These are phyloP conservation scores for Microctonus brassicae DNA, from an alignment of 2,888 invertebrate species.

Conservation along the genomic window DNA sequence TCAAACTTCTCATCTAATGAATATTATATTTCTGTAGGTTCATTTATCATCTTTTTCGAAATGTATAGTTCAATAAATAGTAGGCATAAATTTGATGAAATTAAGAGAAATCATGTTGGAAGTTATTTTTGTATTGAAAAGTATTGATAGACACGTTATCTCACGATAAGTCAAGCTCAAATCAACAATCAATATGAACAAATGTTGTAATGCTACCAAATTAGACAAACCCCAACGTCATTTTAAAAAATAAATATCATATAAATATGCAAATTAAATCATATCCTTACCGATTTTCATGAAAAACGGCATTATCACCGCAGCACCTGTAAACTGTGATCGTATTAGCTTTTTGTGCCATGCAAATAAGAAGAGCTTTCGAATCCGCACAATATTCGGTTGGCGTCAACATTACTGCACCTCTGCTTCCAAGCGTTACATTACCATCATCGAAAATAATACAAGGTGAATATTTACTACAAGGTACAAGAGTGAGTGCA, in stretches of 20 bases:
- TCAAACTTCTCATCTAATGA: too few relatives aligned
- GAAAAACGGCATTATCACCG: constrained; percentile 75
- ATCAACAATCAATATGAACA: too few relatives aligned
- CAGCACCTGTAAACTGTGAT: constrained; percentile 79
- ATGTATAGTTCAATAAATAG: too few relatives aligned
- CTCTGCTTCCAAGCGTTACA: constrained; percentile 72
- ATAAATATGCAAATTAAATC: constrained; percentile 5
- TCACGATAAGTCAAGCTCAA: too few relatives aligned
- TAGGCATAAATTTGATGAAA: too few relatives aligned
- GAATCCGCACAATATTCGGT: constrained; percentile 79
- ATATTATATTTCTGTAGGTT: too few relatives aligned
- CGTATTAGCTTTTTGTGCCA: constrained; percentile 56
- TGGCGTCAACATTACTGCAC: constrained; percentile 70
- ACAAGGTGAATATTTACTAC: constrained; percentile 64
- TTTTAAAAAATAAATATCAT: background rate
- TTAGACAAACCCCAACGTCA: background rate
- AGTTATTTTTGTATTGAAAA: too few relatives aligned
- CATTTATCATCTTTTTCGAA: too few relatives aligned
- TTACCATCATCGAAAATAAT: constrained; percentile 79
- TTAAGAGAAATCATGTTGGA: too few relatives aligned
- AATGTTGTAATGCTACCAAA: too few relatives aligned
- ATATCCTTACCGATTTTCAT: constrained; percentile 72
- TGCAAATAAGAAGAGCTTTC: constrained; percentile 76
- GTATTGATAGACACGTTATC: too few relatives aligned
- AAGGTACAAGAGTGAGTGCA: constrained; percentile 60